Evolutionary conservation across 2,113 vertebrate species (phyloP).

Genomic region (Heterotilapia buettikoferi): DNA sequence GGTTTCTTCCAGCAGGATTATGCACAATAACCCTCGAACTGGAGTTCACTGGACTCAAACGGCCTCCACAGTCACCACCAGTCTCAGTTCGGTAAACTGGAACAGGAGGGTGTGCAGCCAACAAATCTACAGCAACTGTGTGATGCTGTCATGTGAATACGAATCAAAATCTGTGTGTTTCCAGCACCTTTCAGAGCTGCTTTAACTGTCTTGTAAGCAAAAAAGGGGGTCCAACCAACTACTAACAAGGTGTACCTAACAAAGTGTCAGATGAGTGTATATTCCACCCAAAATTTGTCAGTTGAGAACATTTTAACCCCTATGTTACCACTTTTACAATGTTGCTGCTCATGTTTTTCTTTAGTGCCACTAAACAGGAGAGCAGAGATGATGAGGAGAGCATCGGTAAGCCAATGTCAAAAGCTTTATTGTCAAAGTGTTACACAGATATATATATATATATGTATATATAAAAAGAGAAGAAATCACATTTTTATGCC

Average conservation of each 20-base stretch:
- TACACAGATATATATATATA: not conserved
- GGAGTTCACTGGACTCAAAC: not conserved
- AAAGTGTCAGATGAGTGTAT: not conserved
- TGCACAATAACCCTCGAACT: rapidly evolving
- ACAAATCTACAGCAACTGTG: not conserved
- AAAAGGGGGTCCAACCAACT: not conserved
- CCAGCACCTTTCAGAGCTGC: too few species aligned
- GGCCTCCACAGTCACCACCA: not conserved
- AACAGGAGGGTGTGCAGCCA: rapidly evolving
- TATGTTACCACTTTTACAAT: rapidly evolving
- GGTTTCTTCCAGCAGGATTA: not conserved
- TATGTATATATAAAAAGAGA: not conserved
- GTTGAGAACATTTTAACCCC: not conserved
- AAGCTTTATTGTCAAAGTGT: slow-evolving; percentile 56
- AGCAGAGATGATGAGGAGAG: not conserved
- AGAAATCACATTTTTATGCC: not conserved
- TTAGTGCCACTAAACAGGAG: not conserved
- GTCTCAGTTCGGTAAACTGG: not conserved
- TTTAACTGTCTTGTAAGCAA: too few species aligned
- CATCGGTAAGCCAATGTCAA: slow-evolving; percentile 33
- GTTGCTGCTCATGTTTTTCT: not conserved
- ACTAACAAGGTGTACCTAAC: not conserved
- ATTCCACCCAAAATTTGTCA: not conserved
- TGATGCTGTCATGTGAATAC: not conserved
- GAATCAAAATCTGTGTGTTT: not conserved